Conservation (phyloP, 2,888 invertebrate species). For the Lasioglossum pauxillum region DNA sequence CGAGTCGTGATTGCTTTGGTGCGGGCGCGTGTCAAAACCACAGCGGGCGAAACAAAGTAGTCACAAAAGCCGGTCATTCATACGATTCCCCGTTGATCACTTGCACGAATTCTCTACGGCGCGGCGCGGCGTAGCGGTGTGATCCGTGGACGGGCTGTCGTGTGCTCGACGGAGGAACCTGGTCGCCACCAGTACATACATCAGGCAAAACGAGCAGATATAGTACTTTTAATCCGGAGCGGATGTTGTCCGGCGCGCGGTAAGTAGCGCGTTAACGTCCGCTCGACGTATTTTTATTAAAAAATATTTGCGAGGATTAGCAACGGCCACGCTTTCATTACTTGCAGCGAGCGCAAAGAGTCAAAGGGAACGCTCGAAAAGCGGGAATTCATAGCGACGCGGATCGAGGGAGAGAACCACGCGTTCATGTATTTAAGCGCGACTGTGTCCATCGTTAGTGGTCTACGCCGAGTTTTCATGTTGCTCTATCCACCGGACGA, state of each 20-base stretch:
- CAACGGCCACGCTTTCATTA: conserved; percentile 63
- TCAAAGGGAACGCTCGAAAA: conserved; percentile 57
- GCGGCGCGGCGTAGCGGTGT: not conserved
- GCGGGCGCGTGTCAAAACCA: not conserved
- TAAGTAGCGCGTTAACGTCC: conserved; percentile 40
- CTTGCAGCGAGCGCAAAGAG: conserved; percentile 53
- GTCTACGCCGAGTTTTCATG: conserved; percentile 49
- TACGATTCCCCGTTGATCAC: not conserved
- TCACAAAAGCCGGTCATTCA: not conserved
- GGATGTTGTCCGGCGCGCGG: conserved; percentile 17
- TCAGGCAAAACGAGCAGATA: conserved; percentile 36
- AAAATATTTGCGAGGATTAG: conserved; percentile 69
- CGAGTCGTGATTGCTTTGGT: not conserved
- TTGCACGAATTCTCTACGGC: not conserved
- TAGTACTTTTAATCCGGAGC: conserved; percentile 42
- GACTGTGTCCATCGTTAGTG: conserved; percentile 56
- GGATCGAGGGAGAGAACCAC: conserved; percentile 38
- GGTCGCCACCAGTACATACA: not conserved
- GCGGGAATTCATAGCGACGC: conserved; percentile 49
- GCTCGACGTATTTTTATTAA: conserved; percentile 65
- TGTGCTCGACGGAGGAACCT: not conserved
- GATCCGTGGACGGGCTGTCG: not conserved
- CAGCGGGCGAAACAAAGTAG: not conserved
- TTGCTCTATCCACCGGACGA: conserved; percentile 17
- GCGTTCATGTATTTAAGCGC: conserved; percentile 56